These are phyloP conservation scores for Sebastes minor DNA, from an alignment of 2,797 vertebrate species.

Conservation along the genomic window DNA sequence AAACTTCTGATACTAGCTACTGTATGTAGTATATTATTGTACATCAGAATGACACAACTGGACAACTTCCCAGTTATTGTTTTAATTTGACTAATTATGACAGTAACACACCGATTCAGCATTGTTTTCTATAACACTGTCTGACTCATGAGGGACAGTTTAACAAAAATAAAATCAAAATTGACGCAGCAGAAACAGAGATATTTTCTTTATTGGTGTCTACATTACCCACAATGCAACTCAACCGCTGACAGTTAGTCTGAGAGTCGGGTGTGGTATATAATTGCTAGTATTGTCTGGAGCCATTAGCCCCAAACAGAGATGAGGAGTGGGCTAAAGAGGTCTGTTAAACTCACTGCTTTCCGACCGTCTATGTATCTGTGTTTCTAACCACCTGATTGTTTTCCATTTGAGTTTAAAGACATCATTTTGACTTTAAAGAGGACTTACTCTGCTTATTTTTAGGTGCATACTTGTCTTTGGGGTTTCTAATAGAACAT, in stretches of 20 bases:
- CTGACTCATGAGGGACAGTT: not conserved
- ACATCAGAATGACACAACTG: not conserved
- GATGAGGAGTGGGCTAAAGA: not conserved
- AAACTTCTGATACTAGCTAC: slow-evolving; percentile 22
- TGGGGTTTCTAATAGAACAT: too few species aligned
- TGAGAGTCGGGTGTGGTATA: not conserved
- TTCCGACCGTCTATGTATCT: not conserved
- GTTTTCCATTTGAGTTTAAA: not conserved
- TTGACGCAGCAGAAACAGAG: too few species aligned
- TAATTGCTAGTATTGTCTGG: not conserved
- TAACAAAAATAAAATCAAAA: not conserved
- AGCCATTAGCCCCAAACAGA: not conserved
- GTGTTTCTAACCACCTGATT: not conserved
- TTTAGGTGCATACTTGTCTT: too few species aligned
- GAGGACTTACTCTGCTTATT: too few species aligned
- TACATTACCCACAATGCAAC: not conserved
- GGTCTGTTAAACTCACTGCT: not conserved
- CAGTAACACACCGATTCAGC: slow-evolving; percentile 1
- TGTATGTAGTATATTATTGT: not conserved
- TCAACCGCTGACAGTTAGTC: not conserved
- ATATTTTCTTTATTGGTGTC: too few species aligned
- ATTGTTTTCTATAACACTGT: not conserved
- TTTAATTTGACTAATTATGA: not conserved
- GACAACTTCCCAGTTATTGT: not conserved
- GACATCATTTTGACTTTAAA: not conserved